These are phyloP conservation scores for Otolemur garnettii DNA, from an alignment of 2,113 vertebrate species.

Conservation along the genomic window DNA sequence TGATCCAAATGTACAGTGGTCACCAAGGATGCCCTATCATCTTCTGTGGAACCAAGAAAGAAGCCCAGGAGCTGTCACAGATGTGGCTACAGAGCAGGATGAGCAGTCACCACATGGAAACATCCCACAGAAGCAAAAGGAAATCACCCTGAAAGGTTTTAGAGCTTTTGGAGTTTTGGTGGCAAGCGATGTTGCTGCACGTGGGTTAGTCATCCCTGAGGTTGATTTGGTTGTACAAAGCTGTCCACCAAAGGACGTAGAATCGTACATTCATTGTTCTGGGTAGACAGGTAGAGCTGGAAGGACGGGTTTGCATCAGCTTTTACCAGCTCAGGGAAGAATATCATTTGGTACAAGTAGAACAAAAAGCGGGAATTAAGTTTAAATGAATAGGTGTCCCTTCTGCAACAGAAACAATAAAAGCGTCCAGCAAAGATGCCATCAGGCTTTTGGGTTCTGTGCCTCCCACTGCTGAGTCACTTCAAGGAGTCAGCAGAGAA, in stretches of 20 bases:
- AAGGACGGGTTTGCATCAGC: slow-evolving; percentile 96
- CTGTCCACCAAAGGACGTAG: slow-evolving; percentile 97
- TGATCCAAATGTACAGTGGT: slow-evolving; percentile 97
- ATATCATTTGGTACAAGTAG: slow-evolving; percentile 93
- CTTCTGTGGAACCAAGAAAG: slow-evolving; percentile 98
- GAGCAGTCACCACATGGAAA: slow-evolving; percentile 96
- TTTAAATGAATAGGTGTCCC: slow-evolving; percentile 96
- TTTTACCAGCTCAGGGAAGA: slow-evolving; percentile 96
- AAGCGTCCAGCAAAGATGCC: slow-evolving; percentile 96
- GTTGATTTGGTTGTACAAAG: slow-evolving; percentile 97
- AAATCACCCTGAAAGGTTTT: slow-evolving; percentile 96
- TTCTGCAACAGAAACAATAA: slow-evolving; percentile 94
- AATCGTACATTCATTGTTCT: slow-evolving; percentile 98
- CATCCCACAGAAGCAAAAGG: slow-evolving; percentile 97
- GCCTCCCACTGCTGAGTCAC: slow-evolving; percentile 91
- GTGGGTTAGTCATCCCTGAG: slow-evolving; percentile 98
- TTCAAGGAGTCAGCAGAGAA: slow-evolving; percentile 93
- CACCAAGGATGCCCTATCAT: slow-evolving; percentile 94
- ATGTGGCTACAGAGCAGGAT: slow-evolving; percentile 94
- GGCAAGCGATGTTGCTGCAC: slow-evolving; percentile 97
- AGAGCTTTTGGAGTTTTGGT: slow-evolving; percentile 95
- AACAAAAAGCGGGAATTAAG: slow-evolving; percentile 95
- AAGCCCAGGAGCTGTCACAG: slow-evolving; percentile 94
- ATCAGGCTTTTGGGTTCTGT: slow-evolving; percentile 94
- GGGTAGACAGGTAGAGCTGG: slow-evolving; percentile 97